These are phyloP conservation scores for Aldabrachelys gigantea DNA, from an alignment of 2,113 vertebrate species.

Conservation along the genomic window DNA sequence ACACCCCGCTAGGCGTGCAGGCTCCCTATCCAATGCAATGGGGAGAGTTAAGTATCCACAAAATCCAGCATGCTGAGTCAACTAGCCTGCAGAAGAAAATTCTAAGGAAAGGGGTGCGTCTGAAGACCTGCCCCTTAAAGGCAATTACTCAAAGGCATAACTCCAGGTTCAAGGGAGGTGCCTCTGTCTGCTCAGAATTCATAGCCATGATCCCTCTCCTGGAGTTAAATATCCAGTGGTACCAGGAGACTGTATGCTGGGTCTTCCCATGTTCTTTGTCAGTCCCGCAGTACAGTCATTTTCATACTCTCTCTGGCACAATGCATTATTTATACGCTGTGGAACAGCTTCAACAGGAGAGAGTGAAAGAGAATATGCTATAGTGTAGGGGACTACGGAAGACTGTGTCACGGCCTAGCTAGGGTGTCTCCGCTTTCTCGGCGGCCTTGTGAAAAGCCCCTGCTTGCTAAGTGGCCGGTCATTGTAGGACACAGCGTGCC, in stretches of 20 bases:
- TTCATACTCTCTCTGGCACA: too few species aligned
- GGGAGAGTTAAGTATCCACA: neutral
- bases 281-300: too few species aligned
- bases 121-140: neutral
- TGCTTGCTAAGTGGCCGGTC: too few species aligned
- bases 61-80: neutral
- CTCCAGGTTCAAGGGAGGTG: neutral
- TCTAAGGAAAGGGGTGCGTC: neutral
- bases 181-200: neutral
- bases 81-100: neutral
- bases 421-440: too few species aligned
- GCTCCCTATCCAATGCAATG: neutral
- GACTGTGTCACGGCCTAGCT: too few species aligned
- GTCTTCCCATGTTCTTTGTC: too few species aligned
- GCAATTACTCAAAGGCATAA: neutral
- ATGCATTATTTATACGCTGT: neutral
- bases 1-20: neutral
- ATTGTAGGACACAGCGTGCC: too few species aligned
- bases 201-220: neutral
- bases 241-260: too few species aligned
- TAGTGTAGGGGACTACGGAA: too few species aligned
- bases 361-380: neutral
- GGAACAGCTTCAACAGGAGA: neutral
- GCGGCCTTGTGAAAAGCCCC: too few species aligned
- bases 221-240: neutral